A percentile compares a stretch with the other conserved stretches of the same genome.
phyloP scores from a whole-genome alignment of 2,888 invertebrate species.

The Parnassius mnemosyne region DNA sequence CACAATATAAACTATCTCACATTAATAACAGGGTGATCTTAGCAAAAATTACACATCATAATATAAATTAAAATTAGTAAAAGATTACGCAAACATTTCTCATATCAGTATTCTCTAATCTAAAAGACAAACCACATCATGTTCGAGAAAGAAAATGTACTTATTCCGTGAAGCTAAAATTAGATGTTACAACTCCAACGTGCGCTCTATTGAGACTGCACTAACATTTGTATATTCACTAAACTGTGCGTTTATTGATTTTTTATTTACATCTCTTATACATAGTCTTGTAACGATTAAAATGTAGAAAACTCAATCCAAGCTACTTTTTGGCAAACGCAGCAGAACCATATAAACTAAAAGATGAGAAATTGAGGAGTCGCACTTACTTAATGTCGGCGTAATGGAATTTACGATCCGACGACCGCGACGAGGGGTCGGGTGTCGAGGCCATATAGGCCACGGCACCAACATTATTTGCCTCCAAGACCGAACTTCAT shows the following conservation, averaged over 20 bases:
- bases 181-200: conserved; percentile 62
- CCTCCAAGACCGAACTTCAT: conserved; percentile 95
- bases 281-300: conserved; percentile 49
- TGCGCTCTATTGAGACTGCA: conserved; percentile 69
- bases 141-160: conserved; percentile 62
- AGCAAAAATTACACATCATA: conserved; percentile 18
- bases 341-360: conserved; percentile 36
- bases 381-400: conserved; percentile 29
- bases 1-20: conserved; percentile 26
- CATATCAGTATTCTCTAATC: conserved; percentile 53
- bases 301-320: conserved; percentile 55
- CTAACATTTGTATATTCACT: conserved; percentile 76
- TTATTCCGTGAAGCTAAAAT: conserved; percentile 55
- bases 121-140: conserved; percentile 64
- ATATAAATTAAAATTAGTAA: conserved; percentile 29
- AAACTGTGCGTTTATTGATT: conserved; percentile 80
- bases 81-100: conserved; percentile 58
- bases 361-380: conserved; percentile 29
- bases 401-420: conserved; percentile 15
- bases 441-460: conserved; percentile 36
- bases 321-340: conserved; percentile 33
- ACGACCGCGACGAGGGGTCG: conserved; percentile 37
- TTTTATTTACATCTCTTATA: conserved; percentile 67
- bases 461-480: conserved; percentile 79
- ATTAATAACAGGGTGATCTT: conserved; percentile 22